These are phyloP conservation scores for Dunckerocampus dactyliophorus DNA, from an alignment of 2,113 vertebrate genomes.

Conservation along the genomic window DNA sequence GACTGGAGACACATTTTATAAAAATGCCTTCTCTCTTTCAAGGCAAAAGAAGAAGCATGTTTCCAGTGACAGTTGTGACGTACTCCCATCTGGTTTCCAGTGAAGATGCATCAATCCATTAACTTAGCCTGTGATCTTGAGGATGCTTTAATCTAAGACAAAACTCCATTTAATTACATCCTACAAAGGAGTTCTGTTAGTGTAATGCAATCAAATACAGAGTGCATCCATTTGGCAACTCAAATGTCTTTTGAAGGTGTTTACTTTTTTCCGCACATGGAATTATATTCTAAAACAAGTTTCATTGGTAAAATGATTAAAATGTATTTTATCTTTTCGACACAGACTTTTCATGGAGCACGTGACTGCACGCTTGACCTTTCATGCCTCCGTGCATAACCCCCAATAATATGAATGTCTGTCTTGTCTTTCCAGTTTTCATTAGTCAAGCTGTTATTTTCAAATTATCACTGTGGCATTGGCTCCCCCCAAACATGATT, in stretches of 20 bases:
- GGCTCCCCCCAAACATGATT: too few species aligned
- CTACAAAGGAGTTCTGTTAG: conserved; percentile 69
- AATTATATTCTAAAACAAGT: conserved; percentile 43
- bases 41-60: conserved; percentile 21
- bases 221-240: conserved; percentile 59
- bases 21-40: conserved; percentile 43
- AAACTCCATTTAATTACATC: conserved; percentile 79
- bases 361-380: conserved; percentile 57
- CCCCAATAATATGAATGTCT: conserved; percentile 39
- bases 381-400: conserved; percentile 49
- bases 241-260: conserved; percentile 56
- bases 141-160: conserved; percentile 78
- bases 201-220: conserved; percentile 69
- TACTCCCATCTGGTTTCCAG: conserved; percentile 76
- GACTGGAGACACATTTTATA: conserved; percentile 23
- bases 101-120: conserved; percentile 76
- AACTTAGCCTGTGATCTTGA: conserved; percentile 75
- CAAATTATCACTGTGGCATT: background rate
- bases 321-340: conserved; percentile 27
- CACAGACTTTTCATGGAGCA: conserved; percentile 52
- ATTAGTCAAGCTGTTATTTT: conserved; percentile 30
- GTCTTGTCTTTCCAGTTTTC: conserved; percentile 31
- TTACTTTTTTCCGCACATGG: conserved; percentile 48
- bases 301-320: conserved; percentile 26
- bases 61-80: conserved; percentile 60